Percentiles rank a stretch among this genome's conserved stretches.
phyloP scores from a whole-genome alignment of 2,113 vertebrate genomes.

The Prolemur simus region DNA sequence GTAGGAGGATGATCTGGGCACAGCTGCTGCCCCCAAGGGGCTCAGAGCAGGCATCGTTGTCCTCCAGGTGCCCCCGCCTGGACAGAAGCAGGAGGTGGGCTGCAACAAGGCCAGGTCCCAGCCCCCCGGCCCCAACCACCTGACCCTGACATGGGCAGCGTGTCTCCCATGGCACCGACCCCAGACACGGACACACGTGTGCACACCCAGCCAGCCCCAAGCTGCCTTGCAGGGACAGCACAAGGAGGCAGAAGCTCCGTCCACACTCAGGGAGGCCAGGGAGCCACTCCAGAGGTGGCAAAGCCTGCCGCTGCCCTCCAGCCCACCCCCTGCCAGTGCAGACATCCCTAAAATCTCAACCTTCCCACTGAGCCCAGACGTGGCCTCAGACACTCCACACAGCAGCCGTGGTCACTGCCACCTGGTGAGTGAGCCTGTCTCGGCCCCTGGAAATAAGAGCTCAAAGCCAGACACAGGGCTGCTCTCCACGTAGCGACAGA shows the following conservation, averaged over 20 bases:
- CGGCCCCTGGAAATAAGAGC: not conserved
- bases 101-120: not conserved
- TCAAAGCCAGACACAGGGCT: too few species aligned
- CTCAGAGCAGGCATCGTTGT: not conserved
- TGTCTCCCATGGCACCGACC: not conserved
- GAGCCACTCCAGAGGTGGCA: not conserved
- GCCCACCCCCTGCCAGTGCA: accelerated
- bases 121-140: not conserved
- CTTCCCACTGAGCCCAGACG: not conserved
- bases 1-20: not conserved
- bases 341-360: not conserved
- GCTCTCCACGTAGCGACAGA: not conserved
- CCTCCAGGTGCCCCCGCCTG: not conserved
- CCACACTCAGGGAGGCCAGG: not conserved
- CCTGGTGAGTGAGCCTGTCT: accelerated
- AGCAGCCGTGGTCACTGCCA: not conserved
- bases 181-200: not conserved
- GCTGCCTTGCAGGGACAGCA: not conserved
- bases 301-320: accelerated
- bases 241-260: not conserved
- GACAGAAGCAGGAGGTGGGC: not conserved
- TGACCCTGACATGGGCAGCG: too few species aligned
- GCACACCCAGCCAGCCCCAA: not conserved
- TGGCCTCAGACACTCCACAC: not conserved
- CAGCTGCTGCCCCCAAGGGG: not conserved